A percentile compares a stretch with the other conserved stretches of the same genome.
Conservation (phyloP, 2,888 invertebrate species). For the Cryptocephalus primarius region DNA sequence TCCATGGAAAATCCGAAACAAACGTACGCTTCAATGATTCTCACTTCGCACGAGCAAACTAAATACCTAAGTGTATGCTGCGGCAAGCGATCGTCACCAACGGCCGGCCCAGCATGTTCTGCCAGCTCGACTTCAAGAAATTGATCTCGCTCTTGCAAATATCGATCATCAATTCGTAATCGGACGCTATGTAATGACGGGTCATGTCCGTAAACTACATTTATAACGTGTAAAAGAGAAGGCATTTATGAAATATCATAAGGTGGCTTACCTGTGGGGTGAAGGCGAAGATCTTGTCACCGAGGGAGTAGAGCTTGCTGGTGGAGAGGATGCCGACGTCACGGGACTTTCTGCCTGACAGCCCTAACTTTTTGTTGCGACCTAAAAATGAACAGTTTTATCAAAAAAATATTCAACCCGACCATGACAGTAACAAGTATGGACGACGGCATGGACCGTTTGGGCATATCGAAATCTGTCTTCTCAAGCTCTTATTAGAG, state of each 20-base stretch:
- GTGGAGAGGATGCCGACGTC: constrained; percentile 97
- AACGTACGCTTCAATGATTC: too few relatives aligned
- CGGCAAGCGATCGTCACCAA: constrained; percentile 84
- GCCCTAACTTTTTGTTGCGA: constrained; percentile 81
- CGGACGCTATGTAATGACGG: constrained; percentile 96
- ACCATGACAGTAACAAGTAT: too few relatives aligned
- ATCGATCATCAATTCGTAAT: constrained; percentile 96
- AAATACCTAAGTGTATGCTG: constrained; percentile 78
- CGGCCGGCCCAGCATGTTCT: constrained; percentile 93
- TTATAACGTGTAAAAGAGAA: constrained; percentile 17
- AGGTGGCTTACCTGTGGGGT: constrained; percentile 80
- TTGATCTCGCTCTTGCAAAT: constrained; percentile 94
- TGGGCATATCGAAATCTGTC: too few relatives aligned
- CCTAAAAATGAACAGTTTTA: constrained; percentile 46
- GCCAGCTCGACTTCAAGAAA: constrained; percentile 98
- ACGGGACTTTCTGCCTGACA: constrained; percentile 90
- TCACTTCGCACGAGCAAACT: neutral
- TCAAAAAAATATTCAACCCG: neutral
- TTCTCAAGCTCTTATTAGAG: too few relatives aligned
- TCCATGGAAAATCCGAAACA: too few relatives aligned
- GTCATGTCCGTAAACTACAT: constrained; percentile 92
- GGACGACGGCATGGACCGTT: too few relatives aligned
- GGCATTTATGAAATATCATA: neutral
- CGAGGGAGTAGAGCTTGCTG: constrained; percentile 92
- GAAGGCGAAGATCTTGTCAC: constrained; percentile 94